phyloP scores from a whole-genome alignment of 2,113 vertebrate species.

The Coturnix japonica region DNA sequence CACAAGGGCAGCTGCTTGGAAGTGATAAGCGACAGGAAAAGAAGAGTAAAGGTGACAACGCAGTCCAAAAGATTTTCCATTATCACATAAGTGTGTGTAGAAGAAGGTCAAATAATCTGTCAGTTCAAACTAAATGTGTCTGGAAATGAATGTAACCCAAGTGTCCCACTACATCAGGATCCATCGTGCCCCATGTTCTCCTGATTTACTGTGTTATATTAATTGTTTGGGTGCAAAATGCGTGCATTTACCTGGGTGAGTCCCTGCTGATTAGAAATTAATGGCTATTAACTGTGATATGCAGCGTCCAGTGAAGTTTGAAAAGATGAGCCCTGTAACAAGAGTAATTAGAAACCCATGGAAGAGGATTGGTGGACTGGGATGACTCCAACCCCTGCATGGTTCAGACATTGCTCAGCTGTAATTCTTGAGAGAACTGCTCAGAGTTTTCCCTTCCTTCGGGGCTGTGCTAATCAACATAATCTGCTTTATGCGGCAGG shows the following conservation, averaged over 20 bases:
- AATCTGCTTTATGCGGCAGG: neutral
- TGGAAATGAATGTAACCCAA: neutral
- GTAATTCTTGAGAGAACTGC: neutral
- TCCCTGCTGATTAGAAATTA: neutral
- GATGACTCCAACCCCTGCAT: neutral
- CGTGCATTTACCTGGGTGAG: neutral
- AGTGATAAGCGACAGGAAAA: neutral
- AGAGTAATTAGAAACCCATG: neutral
- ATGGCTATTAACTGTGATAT: neutral
- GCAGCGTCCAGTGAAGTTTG: neutral
- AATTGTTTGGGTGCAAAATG: neutral
- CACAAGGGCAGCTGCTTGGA: neutral
- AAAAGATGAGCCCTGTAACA: neutral
- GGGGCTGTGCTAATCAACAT: slow-evolving; percentile 32
- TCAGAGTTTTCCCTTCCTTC: neutral
- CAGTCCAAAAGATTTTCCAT: neutral
- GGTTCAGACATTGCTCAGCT: neutral
- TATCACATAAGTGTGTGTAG: neutral
- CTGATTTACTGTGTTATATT: neutral
- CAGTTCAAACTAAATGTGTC: neutral
- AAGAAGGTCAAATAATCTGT: neutral
- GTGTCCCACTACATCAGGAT: neutral
- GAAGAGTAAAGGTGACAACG: neutral
- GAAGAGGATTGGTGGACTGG: neutral
- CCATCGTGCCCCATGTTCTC: neutral